phyloP scores from a whole-genome alignment of 2,113 vertebrate genomes.

The Octodon degus region DNA sequence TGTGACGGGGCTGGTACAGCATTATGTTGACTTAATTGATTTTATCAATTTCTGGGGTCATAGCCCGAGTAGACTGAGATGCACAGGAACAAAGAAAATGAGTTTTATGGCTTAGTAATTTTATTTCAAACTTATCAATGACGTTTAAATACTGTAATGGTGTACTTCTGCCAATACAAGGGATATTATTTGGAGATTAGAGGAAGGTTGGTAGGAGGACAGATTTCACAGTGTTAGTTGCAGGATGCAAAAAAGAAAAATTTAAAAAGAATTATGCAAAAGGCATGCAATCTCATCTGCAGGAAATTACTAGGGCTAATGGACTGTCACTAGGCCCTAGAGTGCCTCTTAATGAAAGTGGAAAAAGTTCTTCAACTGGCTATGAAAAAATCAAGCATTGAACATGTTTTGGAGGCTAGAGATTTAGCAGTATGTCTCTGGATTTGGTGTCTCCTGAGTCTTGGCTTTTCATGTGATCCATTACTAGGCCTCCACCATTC shows the following conservation, averaged over 20 bases:
- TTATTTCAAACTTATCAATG: conserved; percentile 45
- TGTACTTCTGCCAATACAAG: neutral
- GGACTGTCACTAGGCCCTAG: neutral
- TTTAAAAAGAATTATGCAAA: neutral
- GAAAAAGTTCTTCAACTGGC: neutral
- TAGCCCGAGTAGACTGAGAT: neutral
- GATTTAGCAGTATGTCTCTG: neutral
- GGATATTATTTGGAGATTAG: neutral
- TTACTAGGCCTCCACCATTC: neutral
- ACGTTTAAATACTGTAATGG: neutral
- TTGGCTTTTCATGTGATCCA: neutral
- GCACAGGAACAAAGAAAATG: neutral
- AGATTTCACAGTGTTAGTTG: neutral
- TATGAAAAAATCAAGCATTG: neutral
- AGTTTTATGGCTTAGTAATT: conserved; percentile 36
- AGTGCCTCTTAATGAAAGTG: neutral
- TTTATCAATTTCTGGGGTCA: conserved; percentile 10
- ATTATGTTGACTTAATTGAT: conserved; percentile 36
- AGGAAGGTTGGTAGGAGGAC: neutral
- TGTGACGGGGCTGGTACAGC: neutral
- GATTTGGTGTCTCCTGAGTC: neutral
- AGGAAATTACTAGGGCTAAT: neutral
- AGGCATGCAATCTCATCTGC: neutral
- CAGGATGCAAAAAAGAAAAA: neutral
- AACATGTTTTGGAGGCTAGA: neutral